A percentile compares a stretch with the other conserved stretches of the same genome.
Evolutionary conservation across 1,140 invertebrate species (phyloP).

Genomic region (Batillaria attramentaria): DNA sequence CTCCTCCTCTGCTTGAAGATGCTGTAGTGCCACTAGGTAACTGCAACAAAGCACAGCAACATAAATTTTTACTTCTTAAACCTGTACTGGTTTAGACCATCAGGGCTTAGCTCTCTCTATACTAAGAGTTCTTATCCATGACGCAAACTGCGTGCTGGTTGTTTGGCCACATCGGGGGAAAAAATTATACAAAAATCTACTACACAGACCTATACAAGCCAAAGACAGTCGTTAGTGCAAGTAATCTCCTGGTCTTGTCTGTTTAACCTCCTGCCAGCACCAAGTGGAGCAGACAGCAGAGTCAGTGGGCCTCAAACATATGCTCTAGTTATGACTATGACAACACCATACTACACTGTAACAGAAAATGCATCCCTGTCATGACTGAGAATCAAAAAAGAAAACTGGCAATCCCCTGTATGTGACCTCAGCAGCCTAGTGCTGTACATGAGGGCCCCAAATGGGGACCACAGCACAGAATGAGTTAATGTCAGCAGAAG

Average conservation of each 20-base stretch:
- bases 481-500: not conserved
- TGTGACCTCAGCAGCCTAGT: not conserved
- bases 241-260: no score
- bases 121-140: not conserved
- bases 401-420: not conserved
- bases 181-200: not conserved
- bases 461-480: not conserved
- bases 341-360: no score
- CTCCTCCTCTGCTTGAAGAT: slow-evolving; percentile 46
- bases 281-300: no score
- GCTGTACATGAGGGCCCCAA: not conserved
- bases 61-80: not conserved
- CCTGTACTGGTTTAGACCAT: not conserved
- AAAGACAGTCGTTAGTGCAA: not conserved
- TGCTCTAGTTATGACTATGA: no score
- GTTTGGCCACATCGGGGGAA: not conserved
- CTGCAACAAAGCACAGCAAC: slow-evolving; percentile 35
- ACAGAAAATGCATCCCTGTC: no score
- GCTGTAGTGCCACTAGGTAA: slow-evolving; percentile 47
- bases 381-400: not conserved
- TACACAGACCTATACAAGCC: not conserved
- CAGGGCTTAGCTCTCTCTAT: not conserved
- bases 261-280: no score
- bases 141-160: no score
- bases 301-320: no score